A percentile compares a stretch with the other conserved stretches of the same genome.
Evolutionary conservation across 2,113 vertebrate genomes (phyloP).

Genomic region (Alethe diademata): DNA sequence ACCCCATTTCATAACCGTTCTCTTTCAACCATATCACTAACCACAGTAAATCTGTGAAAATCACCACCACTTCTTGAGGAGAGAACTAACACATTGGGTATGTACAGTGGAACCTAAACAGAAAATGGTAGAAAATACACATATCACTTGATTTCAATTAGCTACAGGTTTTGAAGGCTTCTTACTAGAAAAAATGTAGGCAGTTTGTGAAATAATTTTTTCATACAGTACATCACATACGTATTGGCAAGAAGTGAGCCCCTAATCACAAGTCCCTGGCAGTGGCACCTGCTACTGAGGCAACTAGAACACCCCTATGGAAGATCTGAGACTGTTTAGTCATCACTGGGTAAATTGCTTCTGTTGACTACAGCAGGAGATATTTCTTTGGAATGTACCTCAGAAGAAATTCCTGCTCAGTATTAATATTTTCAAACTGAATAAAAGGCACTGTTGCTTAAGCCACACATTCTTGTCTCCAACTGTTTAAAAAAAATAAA

Average conservation of each 20-base stretch:
- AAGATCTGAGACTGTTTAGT: background rate
- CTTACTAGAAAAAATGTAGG: background rate
- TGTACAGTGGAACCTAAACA: background rate
- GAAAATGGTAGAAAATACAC: background rate
- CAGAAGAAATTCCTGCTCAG: conserved; percentile 18
- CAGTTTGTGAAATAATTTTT: conserved; percentile 15
- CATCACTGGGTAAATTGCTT: conserved; percentile 31
- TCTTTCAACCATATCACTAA: background rate
- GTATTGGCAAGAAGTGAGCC: background rate
- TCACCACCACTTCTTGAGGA: background rate
- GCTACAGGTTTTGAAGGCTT: conserved; percentile 11
- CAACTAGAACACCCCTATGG: conserved; percentile 2
- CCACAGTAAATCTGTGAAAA: background rate
- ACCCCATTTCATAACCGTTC: background rate
- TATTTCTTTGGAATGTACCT: conserved; percentile 46
- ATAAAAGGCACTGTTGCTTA: conserved; percentile 50
- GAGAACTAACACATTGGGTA: background rate
- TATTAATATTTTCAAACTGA: conserved; percentile 6
- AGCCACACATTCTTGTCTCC: background rate
- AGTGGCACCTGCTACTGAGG: background rate
- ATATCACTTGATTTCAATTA: background rate
- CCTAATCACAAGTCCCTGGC: background rate
- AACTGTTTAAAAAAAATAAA: background rate
- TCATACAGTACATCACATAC: background rate
- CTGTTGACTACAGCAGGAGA: conserved; percentile 15